Base-by-base conservation (phyloP, 2,888 invertebrate genomes). In the Ischnus inquisitorius region DNA sequence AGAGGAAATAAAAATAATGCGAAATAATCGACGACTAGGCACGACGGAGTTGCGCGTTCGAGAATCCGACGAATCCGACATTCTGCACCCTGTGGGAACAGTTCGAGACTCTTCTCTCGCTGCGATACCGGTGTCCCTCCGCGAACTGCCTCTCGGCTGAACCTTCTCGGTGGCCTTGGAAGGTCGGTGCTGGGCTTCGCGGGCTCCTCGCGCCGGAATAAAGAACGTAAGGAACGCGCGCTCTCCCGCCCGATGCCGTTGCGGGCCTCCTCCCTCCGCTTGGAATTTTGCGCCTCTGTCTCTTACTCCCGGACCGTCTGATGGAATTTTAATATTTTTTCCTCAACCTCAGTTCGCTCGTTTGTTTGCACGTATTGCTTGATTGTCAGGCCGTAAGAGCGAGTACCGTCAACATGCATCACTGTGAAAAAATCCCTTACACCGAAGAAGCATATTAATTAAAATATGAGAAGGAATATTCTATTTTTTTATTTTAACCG, bases 91-190 rank as follows among this genome's bases (percentile, higher is more conserved):
- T 43, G 68, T 25, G 43, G 65, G 82, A 41, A 79, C 64, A 34
- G 43, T 46, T n/a, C 28, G 14, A 34, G n/a, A 16, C 65, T n/a
- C 41, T 4, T 62, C 60, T 34, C 64, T 65, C 62, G n/a, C 54
- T 54, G 54, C n/a, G 22, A 19, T 41, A 16, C n/a, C 22, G 54
- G 41, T 62, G n/a, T 51, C 41, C 5, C 41, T 43, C 60, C 28
- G 48, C 74, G 41, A 22, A 1, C 64, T 28, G 48, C 8, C 51
- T 14, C 68, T 14, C 64, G 39, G 14, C n/a, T 51, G 79, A 67
- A 71, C 60, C 67, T 83, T 72, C 80, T 80, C 80, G 72, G 84
- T 87, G 87, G 86, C 87, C 87, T 87, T 87, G 85, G 85, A 87
- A 87, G 87, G 87, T 87, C 87, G 87, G 72, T 81, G 74, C 72